Base-by-base conservation (phyloP, 1,140 invertebrate species). In the Brachionus asplanchnoidis region DNA sequence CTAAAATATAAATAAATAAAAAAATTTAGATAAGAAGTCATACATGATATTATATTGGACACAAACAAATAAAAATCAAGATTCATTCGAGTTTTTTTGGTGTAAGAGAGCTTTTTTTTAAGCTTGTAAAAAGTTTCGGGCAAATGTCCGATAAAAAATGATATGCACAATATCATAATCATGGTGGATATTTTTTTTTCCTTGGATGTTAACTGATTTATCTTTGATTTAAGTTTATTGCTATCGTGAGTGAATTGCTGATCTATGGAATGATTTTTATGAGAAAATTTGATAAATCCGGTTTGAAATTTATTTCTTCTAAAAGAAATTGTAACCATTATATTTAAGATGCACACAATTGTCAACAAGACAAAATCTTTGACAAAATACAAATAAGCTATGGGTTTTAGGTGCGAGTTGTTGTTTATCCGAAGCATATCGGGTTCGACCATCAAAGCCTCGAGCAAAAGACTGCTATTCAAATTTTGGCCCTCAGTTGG, bases 1-100 rank as follows among this genome's bases (percentile, higher is more conserved):
- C 68, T 73, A 73, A 42, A 73, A 17, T 73, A 42, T 42, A 73
- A 73, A 73, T 73, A 73, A 7, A 73, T 73, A 20, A 73, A 42
- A 73, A 73, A 73, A 73, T 73, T 73, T 2, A 73, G 42, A 73
- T 73, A 73, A 17, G 68, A 73, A 42, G 68, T 73, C 5, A 42
- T 17, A 42, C 32, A 42, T 14, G 68, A 73, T 14, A 73, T 32
- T 40, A 73, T 17, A 73, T 73, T 73, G 7, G 68, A 73, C 17
- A 73, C 9, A 44, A 73, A 73, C 8, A 73, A 42, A 73, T 42
- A 73, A 73, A 42, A 42, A 73, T 73, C 36, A n/a, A 73, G 40
- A 42, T 73, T 42, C 12, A 73, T n/a, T 11, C 14, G 0, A 5
- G 12, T 40, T 8, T n/a, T 73, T n/a, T 73, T 20, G n/a, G 68